Percentiles rank a stretch among this genome's conserved stretches.
phyloP scores from a whole-genome alignment of 1,140 invertebrate genomes.

The Musca domestica region DNA sequence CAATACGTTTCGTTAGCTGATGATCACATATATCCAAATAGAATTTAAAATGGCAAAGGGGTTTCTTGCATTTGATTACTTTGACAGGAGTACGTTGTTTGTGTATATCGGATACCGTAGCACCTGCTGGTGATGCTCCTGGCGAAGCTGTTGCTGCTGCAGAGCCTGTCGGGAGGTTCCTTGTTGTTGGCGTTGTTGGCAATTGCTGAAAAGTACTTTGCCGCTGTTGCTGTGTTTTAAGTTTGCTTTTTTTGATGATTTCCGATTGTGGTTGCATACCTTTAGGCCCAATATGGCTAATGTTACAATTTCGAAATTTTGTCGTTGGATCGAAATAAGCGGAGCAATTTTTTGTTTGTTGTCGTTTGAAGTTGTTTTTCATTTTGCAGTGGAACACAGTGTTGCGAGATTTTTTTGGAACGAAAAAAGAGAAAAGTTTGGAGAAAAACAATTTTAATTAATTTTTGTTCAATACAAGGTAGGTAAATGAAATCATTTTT shows the following conservation, averaged over 20 bases:
- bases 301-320: background rate
- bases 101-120: conserved; percentile 31
- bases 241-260: conserved; percentile 38
- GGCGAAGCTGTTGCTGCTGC: conserved; percentile 27
- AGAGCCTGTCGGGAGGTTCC: conserved; percentile 24
- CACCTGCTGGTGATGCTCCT: conserved; percentile 27
- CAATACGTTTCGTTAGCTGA: conserved; percentile 61
- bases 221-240: conserved; percentile 45
- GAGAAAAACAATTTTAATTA: no score
- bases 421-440: no score
- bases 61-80: conserved; percentile 56
- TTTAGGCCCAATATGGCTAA: conserved; percentile 50
- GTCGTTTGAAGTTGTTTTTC: background rate
- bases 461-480: no score
- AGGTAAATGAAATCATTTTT: no score
- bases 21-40: conserved; percentile 71
- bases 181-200: conserved; percentile 12
- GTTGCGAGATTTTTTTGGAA: background rate
- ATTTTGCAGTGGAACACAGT: background rate
- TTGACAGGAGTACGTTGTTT: conserved; percentile 39
- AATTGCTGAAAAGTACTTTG: conserved; percentile 27
- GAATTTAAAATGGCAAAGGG: conserved; percentile 63
- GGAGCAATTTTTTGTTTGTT: background rate
- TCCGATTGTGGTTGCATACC: conserved; percentile 54
- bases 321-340: no score